Base-by-base conservation (phyloP, 2,113 vertebrate genomes). In the western clawed frog (Xenopus tropicalis) region DNA sequence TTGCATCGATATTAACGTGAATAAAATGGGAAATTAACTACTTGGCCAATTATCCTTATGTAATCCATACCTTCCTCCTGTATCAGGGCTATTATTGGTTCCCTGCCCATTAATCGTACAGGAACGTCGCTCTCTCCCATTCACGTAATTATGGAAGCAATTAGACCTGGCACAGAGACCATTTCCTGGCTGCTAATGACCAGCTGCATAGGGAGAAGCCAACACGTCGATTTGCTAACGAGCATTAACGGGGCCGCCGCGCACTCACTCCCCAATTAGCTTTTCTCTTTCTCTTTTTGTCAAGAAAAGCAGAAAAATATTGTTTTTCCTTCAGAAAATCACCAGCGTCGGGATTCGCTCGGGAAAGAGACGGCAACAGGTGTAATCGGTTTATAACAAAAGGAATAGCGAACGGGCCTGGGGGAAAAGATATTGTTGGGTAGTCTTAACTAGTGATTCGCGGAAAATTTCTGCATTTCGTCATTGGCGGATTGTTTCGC, bases 111-210 rank as follows among this genome's bases (percentile, higher is more conserved):
- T 56, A 29, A 46, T 65, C 52, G 11, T 43, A 46, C 12, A 48
- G 44, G 14, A 48, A 48, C 12, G 20, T 3, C 21, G 57, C 57
- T 59, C 22, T 16, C 62, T 57, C 51, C 6, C 56, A n/a, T 23
- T 73, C 71, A n/a, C 14, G 23, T 73, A 46, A 73, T 73, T 71
- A 62, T 62, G 1, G 17, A 71, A 58, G 58, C 69, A 71, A 71
- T 71, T 73, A 73, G 21, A 43, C 25, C 21, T 8, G 21, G 19
- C 52, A 54, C 8, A 16, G 59, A 43, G 22, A 10, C 16, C 9
- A 23, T 57, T 23, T 54, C 54, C 67, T 58, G 67, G 7, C 25
- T 56, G 19, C 21, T 58, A 58, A 69, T 68, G 66, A 52, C 51
- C 3, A 10, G 21, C 3, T 16, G 14, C 3, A 37, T 44, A n/a